Percentiles rank a stretch among this genome's conserved stretches.
Evolutionary conservation across 1,140 invertebrate genomes (phyloP).

Genomic region (Acromyrmex charruanus): DNA sequence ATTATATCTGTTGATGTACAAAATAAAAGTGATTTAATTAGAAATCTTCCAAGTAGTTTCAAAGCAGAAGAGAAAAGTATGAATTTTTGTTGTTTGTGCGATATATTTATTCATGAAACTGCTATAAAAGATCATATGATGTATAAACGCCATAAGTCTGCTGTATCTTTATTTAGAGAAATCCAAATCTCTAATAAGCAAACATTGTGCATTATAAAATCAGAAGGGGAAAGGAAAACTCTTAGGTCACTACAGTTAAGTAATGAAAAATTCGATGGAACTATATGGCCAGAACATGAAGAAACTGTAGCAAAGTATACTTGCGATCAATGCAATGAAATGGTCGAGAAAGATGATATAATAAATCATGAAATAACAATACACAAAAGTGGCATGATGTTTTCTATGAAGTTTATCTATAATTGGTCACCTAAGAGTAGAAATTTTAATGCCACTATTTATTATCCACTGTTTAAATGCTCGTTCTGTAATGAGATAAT

Average conservation of each 20-base stretch:
- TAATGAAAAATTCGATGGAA: neutral
- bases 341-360: slow-evolving; percentile 1
- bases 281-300: neutral
- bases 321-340: slow-evolving; percentile 14
- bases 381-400: neutral
- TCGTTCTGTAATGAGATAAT: slow-evolving; percentile 31
- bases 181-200: neutral
- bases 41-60: neutral
- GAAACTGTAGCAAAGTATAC: neutral
- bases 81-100: neutral
- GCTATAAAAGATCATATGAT: neutral
- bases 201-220: neutral
- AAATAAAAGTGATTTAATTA: neutral
- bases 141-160: neutral
- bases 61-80: neutral
- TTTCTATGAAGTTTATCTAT: neutral
- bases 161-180: neutral
- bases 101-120: neutral
- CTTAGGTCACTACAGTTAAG: neutral
- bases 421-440: neutral
- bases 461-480: slow-evolving; percentile 32
- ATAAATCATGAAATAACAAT: slow-evolving; percentile 5
- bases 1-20: neutral
- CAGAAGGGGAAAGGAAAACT: neutral
- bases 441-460: neutral